A percentile compares a stretch with the other conserved stretches of the same genome.
phyloP scores from a whole-genome alignment of 1,140 invertebrate species.

The Dendrolimus kikuchii region DNA sequence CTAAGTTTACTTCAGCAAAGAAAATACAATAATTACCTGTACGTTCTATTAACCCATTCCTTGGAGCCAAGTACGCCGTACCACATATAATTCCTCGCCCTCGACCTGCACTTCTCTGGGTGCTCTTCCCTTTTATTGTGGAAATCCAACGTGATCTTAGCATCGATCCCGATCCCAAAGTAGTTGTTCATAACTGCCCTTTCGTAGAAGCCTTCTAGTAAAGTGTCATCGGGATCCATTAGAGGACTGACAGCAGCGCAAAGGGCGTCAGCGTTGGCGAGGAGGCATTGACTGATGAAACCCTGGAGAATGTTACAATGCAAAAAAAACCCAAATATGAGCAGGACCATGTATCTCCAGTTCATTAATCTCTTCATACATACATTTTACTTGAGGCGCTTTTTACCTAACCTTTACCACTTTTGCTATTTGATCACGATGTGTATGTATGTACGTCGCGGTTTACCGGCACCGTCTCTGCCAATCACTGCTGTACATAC shows the following conservation, averaged over 20 bases:
- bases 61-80: conserved; percentile 96
- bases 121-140: conserved; percentile 98
- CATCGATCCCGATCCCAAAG: conserved; percentile 99
- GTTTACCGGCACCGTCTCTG: no score
- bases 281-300: conserved; percentile 78
- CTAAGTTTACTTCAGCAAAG: neutral
- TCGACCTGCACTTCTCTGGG: conserved; percentile 95
- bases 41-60: conserved; percentile 92
- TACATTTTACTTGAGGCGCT: no score
- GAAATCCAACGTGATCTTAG: conserved; percentile 98
- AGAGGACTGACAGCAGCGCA: conserved; percentile 95
- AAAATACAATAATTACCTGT: conserved; percentile 74
- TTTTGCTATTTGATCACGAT: no score
- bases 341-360: no score
- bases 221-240: conserved; percentile 92
- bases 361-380: no score
- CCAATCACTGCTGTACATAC: no score
- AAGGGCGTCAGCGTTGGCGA: conserved; percentile 96
- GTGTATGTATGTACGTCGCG: no score
- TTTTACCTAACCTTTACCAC: no score
- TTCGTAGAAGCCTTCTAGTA: conserved; percentile 93
- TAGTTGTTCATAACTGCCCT: conserved; percentile 99
- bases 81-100: conserved; percentile 98
- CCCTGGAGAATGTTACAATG: conserved; percentile 29
- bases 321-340: no score